Conservation (phyloP, 2,888 invertebrate species). For the Pogonocherus hispidulus region DNA sequence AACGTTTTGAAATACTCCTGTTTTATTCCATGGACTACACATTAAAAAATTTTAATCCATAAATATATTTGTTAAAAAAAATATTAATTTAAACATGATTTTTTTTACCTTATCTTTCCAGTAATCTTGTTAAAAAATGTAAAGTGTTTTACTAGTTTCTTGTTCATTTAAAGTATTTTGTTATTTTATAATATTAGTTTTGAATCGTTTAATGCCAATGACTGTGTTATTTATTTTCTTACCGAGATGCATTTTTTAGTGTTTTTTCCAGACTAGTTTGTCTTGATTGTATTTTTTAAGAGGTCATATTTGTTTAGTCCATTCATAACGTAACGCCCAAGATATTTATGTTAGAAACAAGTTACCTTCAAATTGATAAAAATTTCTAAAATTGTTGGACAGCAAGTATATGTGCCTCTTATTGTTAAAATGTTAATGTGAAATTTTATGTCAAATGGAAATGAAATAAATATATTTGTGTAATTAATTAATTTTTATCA, state of each 20-base stretch:
- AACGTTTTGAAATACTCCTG: too few relatives aligned
- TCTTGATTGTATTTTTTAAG: slow-evolving; percentile 30
- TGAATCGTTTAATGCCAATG: slow-evolving; percentile 34
- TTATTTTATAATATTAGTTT: slow-evolving; percentile 28
- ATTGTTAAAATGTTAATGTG: slow-evolving; percentile 34
- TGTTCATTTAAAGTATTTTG: slow-evolving; percentile 18
- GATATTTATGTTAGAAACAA: background rate
- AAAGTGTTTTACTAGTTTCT: background rate
- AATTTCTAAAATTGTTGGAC: slow-evolving; percentile 7
- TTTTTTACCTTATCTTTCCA: too few relatives aligned
- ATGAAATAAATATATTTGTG: slow-evolving; percentile 34
- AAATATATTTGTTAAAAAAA: too few relatives aligned
- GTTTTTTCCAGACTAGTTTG: slow-evolving; percentile 21
- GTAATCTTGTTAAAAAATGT: too few relatives aligned
- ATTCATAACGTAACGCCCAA: background rate
- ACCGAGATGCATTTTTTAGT: slow-evolving; percentile 30
- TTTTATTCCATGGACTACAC: too few relatives aligned
- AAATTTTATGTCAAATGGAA: slow-evolving; percentile 29
- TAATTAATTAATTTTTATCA: background rate
- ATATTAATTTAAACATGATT: too few relatives aligned
- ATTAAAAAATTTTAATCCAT: too few relatives aligned
- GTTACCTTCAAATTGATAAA: background rate
- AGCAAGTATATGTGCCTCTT: slow-evolving; percentile 42
- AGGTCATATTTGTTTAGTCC: slow-evolving; percentile 34
- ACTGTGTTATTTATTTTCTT: slow-evolving; percentile 37